A percentile compares a stretch with the other conserved stretches of the same genome.
Conservation (phyloP, 2,888 invertebrate species). For the Adineta ricciae region DNA sequence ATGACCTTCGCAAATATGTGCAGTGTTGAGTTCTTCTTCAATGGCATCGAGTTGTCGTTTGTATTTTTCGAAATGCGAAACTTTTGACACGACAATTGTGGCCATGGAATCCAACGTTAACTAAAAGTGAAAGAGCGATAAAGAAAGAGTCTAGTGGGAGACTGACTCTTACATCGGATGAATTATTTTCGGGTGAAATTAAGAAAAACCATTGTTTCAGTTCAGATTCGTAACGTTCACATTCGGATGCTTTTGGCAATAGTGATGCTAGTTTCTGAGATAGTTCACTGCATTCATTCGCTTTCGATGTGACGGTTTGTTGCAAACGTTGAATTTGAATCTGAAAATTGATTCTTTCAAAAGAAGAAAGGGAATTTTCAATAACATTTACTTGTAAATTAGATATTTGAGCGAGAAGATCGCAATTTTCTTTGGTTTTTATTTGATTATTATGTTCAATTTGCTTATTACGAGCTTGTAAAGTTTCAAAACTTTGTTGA, state of each 20-base stretch:
- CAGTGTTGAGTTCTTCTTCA: not conserved
- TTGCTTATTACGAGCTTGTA: slow-evolving; percentile 8
- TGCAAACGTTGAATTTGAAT: not conserved
- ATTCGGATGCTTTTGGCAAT: not conserved
- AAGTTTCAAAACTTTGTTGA: slow-evolving; percentile 11
- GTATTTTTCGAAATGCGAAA: not conserved
- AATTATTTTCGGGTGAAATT: not conserved
- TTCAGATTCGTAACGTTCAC: not conserved
- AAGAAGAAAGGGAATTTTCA: too few species aligned
- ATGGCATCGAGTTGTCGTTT: not conserved
- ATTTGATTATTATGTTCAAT: not conserved
- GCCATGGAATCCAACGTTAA: not conserved
- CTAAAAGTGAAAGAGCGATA: not conserved
- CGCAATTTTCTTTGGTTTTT: not conserved
- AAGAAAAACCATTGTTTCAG: not conserved
- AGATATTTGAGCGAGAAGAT: not conserved
- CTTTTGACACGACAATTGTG: not conserved
- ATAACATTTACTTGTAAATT: not conserved
- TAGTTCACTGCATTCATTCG: not conserved
- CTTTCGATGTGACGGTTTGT: not conserved
- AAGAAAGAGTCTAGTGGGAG: not conserved
- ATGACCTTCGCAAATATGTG: not conserved
- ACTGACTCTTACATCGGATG: not conserved
- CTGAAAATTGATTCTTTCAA: not conserved
- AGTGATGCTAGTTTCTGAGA: not conserved